Conservation (phyloP, 1,140 invertebrate genomes). For the Eriosoma lanigerum region DNA sequence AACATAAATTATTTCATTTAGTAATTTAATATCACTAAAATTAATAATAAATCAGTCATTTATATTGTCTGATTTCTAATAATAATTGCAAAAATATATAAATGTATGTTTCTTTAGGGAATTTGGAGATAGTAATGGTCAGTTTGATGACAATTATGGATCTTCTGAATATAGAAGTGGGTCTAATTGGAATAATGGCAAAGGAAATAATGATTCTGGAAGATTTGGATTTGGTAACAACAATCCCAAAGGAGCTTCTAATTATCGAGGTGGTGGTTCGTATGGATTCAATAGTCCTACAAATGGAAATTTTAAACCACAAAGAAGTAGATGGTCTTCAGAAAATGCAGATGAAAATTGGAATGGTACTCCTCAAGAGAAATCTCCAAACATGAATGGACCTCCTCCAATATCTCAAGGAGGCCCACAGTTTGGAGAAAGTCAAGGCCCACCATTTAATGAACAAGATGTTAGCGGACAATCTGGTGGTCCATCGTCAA, state of each 20-base stretch:
- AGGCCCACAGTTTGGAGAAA: constrained; percentile 31
- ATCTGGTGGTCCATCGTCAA: not conserved
- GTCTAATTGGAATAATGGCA: constrained; percentile 36
- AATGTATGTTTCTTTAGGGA: not conserved
- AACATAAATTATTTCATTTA: too few relatives aligned
- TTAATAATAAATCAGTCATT: too few relatives aligned
- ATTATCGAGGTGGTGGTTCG: not conserved
- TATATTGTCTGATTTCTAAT: too few relatives aligned
- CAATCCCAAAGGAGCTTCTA: constrained; percentile 28
- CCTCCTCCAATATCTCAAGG: constrained; percentile 30
- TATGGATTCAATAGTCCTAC: constrained; percentile 35
- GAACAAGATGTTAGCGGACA: constrained; percentile 34
- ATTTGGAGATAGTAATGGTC: constrained; percentile 28
- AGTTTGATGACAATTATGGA: constrained; percentile 31
- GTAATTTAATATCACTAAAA: too few relatives aligned
- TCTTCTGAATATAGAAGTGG: constrained; percentile 14
- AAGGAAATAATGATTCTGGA: constrained; percentile 38
- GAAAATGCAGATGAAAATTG: constrained; percentile 40
- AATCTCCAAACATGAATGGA: constrained; percentile 6
- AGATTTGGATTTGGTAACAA: constrained; percentile 38
- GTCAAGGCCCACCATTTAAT: constrained; percentile 27
- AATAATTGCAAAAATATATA: too few relatives aligned
- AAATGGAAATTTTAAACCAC: constrained; percentile 37
- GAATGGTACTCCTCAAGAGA: constrained; percentile 35
- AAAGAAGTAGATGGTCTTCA: constrained; percentile 37